Evolutionary conservation across 2,113 vertebrate species (phyloP).

Genomic region (Accipiter virgatus): DNA sequence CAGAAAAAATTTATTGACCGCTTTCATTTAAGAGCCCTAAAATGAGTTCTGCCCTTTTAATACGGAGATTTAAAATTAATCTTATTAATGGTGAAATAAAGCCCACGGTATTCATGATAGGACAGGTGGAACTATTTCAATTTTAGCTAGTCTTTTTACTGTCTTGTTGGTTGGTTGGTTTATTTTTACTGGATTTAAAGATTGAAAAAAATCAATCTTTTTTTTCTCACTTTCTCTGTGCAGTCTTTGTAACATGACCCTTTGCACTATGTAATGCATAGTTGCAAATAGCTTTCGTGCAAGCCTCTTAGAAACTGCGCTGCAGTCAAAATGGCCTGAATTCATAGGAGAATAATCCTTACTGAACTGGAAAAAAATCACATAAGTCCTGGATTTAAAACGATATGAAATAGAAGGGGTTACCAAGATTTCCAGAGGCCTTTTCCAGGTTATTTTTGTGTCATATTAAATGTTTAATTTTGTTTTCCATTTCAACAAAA

Average conservation of each 20-base stretch:
- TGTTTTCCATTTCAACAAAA: not conserved
- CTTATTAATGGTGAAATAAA: not conserved
- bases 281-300: not conserved
- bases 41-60: not conserved
- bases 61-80: not conserved
- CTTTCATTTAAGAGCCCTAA: not conserved
- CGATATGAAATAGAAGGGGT: not conserved
- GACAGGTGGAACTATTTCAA: not conserved
- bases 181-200: not conserved
- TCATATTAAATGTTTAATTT: not conserved
- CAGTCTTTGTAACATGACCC: not conserved
- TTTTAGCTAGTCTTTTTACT: not conserved
- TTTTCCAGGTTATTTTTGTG: not conserved
- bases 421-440: not conserved
- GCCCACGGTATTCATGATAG: not conserved
- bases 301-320: not conserved
- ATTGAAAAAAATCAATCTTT: not conserved
- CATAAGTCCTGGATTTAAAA: not conserved
- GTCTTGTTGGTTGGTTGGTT: not conserved
- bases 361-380: not conserved
- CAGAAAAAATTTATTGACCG: not conserved
- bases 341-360: not conserved
- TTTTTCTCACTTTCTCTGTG: not conserved
- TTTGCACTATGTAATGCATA: not conserved
- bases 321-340: not conserved